phyloP scores from a whole-genome alignment of 2,797 vertebrate genomes.

The Pantherophis alleghaniensis region DNA sequence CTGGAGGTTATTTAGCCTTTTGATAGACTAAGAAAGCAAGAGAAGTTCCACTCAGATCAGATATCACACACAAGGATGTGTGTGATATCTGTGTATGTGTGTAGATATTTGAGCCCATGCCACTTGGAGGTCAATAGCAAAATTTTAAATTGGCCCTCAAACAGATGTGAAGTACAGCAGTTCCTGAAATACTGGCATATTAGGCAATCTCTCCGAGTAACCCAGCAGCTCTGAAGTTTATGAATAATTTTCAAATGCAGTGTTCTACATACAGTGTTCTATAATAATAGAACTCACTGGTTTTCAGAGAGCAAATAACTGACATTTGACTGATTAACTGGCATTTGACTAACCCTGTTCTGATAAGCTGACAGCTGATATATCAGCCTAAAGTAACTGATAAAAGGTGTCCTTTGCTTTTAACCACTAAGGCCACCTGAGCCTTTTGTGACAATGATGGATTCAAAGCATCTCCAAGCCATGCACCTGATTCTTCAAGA shows the following conservation, averaged over 20 bases:
- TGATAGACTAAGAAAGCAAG: not conserved
- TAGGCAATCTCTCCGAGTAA: not conserved
- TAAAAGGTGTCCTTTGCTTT: not conserved
- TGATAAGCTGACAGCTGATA: not conserved
- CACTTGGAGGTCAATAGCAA: not conserved
- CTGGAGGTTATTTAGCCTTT: not conserved
- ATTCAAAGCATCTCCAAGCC: not conserved
- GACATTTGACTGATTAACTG: not conserved
- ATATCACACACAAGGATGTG: not conserved
- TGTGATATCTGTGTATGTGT: not conserved
- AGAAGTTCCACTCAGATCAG: not conserved
- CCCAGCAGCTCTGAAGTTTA: not conserved
- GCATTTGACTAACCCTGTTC: not conserved
- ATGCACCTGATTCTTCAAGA: not conserved
- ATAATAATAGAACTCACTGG: not conserved
- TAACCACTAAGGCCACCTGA: not conserved
- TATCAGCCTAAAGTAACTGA: not conserved
- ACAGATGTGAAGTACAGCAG: not conserved
- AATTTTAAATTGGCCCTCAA: not conserved
- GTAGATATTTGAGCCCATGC: not conserved
- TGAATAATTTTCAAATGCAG: not conserved
- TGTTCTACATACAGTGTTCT: not conserved
- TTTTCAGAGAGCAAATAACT: not conserved
- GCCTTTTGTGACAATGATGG: not conserved
- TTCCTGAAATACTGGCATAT: not conserved